A percentile compares a stretch with the other conserved stretches of the same genome.
Evolutionary conservation across 2,888 invertebrate species (phyloP).

Genomic region (Leptopilina syphax): DNA sequence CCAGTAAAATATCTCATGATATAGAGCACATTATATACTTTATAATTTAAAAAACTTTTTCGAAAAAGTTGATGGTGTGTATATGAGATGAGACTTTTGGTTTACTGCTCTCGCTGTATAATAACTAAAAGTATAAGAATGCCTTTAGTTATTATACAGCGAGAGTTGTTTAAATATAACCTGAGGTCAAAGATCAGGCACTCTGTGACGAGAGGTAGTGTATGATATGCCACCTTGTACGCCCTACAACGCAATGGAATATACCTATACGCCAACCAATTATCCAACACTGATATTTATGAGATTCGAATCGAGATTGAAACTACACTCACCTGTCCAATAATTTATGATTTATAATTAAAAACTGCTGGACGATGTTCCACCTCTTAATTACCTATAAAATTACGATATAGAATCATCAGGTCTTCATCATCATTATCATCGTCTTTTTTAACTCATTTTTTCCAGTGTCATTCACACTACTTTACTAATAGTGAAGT

Average conservation of each 20-base stretch:
- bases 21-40: not conserved
- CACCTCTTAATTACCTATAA: slow-evolving; percentile 7
- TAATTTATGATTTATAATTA: slow-evolving; percentile 32
- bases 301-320: slow-evolving; percentile 62
- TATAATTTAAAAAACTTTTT: not conserved
- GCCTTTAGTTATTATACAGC: too few species aligned
- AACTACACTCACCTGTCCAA: slow-evolving; percentile 40
- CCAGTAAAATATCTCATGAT: not conserved
- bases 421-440: not conserved
- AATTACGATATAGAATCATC: not conserved
- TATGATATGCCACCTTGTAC: slow-evolving; percentile 54
- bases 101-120: too few species aligned
- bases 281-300: slow-evolving; percentile 67
- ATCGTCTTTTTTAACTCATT: too few species aligned
- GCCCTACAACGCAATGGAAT: slow-evolving; percentile 57
- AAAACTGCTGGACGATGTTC: slow-evolving; percentile 11
- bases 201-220: slow-evolving; percentile 38
- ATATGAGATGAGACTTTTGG: too few species aligned
- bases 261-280: slow-evolving; percentile 60
- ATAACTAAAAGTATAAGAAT: too few species aligned
- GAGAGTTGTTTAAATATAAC: slow-evolving; percentile 53
- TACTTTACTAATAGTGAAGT: too few species aligned
- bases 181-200: slow-evolving; percentile 47
- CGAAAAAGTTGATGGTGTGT: not conserved
- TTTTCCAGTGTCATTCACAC: too few species aligned